Evolutionary conservation across 2,797 vertebrate genomes (phyloP).

Genomic region (Anabacerthia variegaticeps): DNA sequence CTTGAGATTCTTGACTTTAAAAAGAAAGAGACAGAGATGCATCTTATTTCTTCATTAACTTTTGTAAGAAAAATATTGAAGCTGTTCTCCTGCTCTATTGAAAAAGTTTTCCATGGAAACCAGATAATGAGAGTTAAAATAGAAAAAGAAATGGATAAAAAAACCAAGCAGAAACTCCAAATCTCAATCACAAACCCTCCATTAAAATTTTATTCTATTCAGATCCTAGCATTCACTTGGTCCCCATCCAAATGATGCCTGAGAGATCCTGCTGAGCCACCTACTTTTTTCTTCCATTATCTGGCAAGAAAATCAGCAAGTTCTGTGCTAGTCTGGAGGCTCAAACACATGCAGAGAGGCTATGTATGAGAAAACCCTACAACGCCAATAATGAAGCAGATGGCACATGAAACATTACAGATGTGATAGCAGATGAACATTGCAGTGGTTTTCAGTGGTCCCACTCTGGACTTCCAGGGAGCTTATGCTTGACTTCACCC

Average conservation of each 20-base stretch:
- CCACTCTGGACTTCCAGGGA: background rate
- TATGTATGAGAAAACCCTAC: background rate
- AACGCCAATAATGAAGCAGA: background rate
- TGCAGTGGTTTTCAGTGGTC: background rate
- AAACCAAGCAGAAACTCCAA: background rate
- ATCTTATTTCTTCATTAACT: background rate
- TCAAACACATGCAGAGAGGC: background rate
- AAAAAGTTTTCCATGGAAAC: conserved; percentile 76
- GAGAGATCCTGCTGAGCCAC: background rate
- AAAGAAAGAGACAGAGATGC: background rate
- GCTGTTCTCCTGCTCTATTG: conserved; percentile 25
- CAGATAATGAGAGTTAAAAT: conserved; percentile 65
- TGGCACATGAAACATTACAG: background rate
- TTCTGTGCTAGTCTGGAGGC: background rate
- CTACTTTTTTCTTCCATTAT: conserved; percentile 37
- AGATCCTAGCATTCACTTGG: conserved; percentile 1
- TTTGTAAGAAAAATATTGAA: conserved; percentile 24
- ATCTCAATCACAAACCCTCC: conserved; percentile 38
- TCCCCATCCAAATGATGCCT: background rate
- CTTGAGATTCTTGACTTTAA: background rate
- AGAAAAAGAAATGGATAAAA: background rate
- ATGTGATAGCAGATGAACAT: background rate
- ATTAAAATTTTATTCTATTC: conserved; percentile 61
- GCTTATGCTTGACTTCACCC: background rate
- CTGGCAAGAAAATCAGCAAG: background rate